Percentiles rank a stretch among this genome's conserved stretches.
Evolutionary conservation across 1,140 invertebrate species (phyloP).

Genomic region (Camponotus vicinus): DNA sequence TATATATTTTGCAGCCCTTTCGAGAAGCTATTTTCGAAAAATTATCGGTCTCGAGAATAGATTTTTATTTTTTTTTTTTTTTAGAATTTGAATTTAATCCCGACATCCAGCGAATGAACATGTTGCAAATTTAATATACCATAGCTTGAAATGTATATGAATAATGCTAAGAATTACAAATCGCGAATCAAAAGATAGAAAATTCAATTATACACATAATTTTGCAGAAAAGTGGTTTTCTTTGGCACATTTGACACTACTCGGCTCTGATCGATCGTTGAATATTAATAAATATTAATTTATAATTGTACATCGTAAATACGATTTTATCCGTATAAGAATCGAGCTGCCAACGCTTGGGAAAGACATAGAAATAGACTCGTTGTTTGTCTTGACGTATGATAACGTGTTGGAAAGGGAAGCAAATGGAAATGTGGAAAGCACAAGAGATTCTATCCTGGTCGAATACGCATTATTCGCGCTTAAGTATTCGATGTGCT

Average conservation of each 20-base stretch:
- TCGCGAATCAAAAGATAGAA: no score
- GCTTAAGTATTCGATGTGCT: conserved; percentile 61
- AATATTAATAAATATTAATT: conserved; percentile 46
- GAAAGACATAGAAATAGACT: conserved; percentile 48
- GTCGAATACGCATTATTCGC: conserved; percentile 56
- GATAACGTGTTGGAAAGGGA: conserved; percentile 49
- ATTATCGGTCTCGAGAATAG: no score
- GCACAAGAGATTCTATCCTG: conserved; percentile 57
- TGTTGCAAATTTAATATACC: no score
- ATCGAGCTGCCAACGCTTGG: conserved; percentile 48
- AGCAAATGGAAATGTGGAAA: conserved; percentile 61
- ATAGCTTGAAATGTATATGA: no score
- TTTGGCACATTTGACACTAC: conserved; percentile 54
- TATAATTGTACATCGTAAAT: conserved; percentile 27
- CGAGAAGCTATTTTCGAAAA: background rate
- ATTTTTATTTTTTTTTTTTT: no score
- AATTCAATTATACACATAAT: background rate
- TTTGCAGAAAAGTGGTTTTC: background rate
- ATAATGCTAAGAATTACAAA: no score
- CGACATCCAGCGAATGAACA: no score
- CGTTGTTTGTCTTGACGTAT: conserved; percentile 45
- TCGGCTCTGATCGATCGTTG: conserved; percentile 36
- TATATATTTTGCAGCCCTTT: no score
- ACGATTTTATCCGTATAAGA: conserved; percentile 37
- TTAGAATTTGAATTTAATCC: no score